Evolutionary conservation across 2,888 invertebrate species (phyloP).

Genomic region (Tinea pellionella): DNA sequence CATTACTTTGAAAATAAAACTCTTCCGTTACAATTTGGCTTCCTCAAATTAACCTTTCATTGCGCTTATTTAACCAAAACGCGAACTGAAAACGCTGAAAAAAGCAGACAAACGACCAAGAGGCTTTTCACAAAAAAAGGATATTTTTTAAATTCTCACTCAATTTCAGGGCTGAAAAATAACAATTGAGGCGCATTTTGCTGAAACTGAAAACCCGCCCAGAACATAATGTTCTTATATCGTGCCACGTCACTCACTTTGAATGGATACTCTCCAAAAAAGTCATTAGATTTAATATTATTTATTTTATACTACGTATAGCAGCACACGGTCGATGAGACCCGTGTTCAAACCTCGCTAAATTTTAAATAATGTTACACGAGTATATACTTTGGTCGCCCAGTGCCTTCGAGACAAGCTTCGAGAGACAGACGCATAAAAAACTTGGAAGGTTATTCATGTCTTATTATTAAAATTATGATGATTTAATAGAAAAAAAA

Average conservation of each 20-base stretch:
- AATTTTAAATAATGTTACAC: no score
- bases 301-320: no score
- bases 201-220: conserved; percentile 9
- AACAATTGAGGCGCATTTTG: conserved; percentile 3
- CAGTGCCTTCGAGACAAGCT: no score
- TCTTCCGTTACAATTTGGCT: neutral
- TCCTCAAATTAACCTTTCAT: neutral
- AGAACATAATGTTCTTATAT: conserved; percentile 11
- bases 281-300: neutral
- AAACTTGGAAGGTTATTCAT: no score
- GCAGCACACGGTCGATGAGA: no score
- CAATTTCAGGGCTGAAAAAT: conserved; percentile 10
- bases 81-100: neutral
- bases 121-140: neutral
- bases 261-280: neutral
- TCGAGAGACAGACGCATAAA: no score
- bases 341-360: no score
- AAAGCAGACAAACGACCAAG: neutral
- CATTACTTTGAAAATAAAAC: neutral
- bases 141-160: neutral
- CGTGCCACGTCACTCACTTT: conserved; percentile 6
- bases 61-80: neutral
- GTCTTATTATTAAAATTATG: no score
- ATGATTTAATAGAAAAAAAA: no score
- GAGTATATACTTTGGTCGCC: no score